Percentiles rank a stretch among this genome's conserved stretches.
phyloP scores from a whole-genome alignment of 2,888 invertebrate species.

The Ryuthela nishihirai region DNA sequence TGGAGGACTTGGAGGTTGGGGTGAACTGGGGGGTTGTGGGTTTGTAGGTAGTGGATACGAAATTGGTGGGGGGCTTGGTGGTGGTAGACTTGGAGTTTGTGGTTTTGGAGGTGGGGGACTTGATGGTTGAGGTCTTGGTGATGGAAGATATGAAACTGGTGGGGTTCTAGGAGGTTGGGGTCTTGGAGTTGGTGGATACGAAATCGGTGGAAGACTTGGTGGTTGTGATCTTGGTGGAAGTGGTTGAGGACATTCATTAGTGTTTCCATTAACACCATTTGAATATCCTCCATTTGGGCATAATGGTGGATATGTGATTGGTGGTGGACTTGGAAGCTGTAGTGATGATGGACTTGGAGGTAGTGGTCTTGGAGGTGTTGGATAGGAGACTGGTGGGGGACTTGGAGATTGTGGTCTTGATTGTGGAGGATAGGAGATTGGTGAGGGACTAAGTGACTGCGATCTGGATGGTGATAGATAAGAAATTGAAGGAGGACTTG shows the following conservation, averaged over 20 bases:
- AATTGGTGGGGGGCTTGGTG: conserved; percentile 1
- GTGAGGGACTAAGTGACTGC: too few relatives aligned
- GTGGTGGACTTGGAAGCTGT: not conserved
- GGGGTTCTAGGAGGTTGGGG: not conserved
- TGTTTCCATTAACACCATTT: not conserved
- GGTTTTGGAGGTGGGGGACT: not conserved
- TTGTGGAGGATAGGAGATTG: not conserved
- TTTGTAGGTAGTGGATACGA: conserved; percentile 7
- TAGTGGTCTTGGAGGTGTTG: not conserved
- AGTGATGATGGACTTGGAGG: not conserved
- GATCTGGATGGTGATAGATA: too few relatives aligned
- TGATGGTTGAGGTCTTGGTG: conserved; percentile 1
- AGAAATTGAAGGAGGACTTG: too few relatives aligned
- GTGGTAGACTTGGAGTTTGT: conserved; percentile 1
- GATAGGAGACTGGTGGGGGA: not conserved
- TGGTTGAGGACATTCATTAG: too few relatives aligned
- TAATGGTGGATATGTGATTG: too few relatives aligned
- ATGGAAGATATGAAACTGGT: not conserved
- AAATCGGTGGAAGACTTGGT: too few relatives aligned
- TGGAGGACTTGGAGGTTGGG: not conserved
- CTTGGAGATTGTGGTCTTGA: not conserved
- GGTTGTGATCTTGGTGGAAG: conserved; percentile 6
- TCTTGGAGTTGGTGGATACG: conserved; percentile 42
- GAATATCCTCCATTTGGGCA: too few relatives aligned
- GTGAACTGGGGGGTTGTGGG: not conserved